Base-by-base conservation (phyloP, 1,140 invertebrate genomes). In the Frieseomelitta varia region DNA sequence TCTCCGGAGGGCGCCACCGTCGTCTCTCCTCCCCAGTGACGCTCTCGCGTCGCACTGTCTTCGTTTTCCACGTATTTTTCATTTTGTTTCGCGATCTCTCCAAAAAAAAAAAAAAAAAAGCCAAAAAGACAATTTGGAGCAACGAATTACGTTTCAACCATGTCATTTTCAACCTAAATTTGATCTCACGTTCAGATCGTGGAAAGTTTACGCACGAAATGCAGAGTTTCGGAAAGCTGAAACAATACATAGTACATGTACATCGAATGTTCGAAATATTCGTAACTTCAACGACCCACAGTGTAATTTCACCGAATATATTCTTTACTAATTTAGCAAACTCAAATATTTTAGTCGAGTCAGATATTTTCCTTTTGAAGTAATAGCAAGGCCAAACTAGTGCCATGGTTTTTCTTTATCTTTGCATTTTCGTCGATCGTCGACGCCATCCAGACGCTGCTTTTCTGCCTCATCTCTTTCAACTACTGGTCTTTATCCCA, bases 401-500 rank as follows among this genome's bases (percentile, higher is more conserved):
- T 0, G 6, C 63, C 74, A 14, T 8, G n/a, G n/a, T 30, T 69
- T 39, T 47, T 14, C 67, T 79, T 85, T 61, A 67, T 68, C 27
- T 67, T 61, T 27, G 56, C 68, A 68, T 85, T 68, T 71, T 63
- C 61, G 67, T 71, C 67, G 39, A 47, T 68, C 72, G 65, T 72
- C 58, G 71, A 19, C 51, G 27, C 21, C 27, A 65, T 11, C 68
- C 68, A 19, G 10, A 63, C 58, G 21, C 30, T 53, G 56, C 68
- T 61, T 56, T 51, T 63, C 24, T 69, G 65, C 72, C 30, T 56
- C 72, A 61, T 24, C 61, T 63, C 65, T 63, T 63, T 63, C 68
- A 30, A 47, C 74, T 53, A 34, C 61, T n/a, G 17, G 65, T 74
- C 74, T 79, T 89, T 76, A 73, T 89, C 87, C 79, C 85, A 89